Evolutionary conservation across 2,888 invertebrate species (phyloP).

Genomic region (Dastarcus helophoroides): DNA sequence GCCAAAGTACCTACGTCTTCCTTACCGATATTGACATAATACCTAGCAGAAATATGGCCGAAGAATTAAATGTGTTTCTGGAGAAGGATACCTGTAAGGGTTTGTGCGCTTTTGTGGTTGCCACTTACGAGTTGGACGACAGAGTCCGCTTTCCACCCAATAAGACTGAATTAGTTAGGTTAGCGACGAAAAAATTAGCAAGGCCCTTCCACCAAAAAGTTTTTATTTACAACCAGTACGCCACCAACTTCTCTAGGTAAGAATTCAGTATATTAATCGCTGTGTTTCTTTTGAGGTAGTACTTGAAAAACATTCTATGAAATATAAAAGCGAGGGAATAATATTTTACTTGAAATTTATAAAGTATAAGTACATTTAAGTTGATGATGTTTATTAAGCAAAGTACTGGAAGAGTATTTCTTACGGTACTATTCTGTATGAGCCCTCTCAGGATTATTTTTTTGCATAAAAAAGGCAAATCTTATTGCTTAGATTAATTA

Average conservation of each 20-base stretch:
- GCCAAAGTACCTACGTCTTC: conserved; percentile 69
- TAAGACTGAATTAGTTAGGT: conserved; percentile 63
- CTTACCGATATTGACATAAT: conserved; percentile 83
- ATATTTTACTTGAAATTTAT: too few species aligned
- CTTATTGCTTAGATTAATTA: too few species aligned
- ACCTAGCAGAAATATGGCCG: conserved; percentile 63
- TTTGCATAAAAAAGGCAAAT: too few species aligned
- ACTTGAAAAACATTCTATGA: too few species aligned
- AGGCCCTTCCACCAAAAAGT: conserved; percentile 86
- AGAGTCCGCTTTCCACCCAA: conserved; percentile 69
- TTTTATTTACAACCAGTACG: conserved; percentile 84
- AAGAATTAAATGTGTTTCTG: conserved; percentile 58
- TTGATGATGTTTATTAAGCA: too few species aligned
- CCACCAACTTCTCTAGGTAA: conserved; percentile 80
- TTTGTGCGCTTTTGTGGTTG: conserved; percentile 77
- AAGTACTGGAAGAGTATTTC: too few species aligned
- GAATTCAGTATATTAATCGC: conserved; percentile 21
- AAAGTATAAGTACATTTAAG: too few species aligned
- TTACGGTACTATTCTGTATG: too few species aligned
- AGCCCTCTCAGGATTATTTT: too few species aligned
- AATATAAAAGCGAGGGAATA: too few species aligned
- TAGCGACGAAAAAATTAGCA: conserved; percentile 69
- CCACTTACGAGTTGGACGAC: conserved; percentile 78
- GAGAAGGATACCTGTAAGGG: conserved; percentile 41
- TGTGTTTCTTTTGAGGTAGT: too few species aligned